Evolutionary conservation across 1,140 invertebrate genomes (phyloP).

Genomic region (Drosophila sp.): DNA sequence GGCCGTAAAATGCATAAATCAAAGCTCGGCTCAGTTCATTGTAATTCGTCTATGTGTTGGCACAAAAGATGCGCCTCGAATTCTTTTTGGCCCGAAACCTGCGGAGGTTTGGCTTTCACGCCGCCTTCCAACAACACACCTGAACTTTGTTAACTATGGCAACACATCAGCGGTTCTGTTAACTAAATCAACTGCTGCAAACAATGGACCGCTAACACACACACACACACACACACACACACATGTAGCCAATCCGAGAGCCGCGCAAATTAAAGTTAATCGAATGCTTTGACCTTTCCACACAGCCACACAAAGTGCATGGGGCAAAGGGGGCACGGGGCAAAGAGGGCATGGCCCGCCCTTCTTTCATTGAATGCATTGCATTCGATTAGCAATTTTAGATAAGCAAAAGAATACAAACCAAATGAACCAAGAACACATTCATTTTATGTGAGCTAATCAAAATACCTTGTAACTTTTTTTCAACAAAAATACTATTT

Average conservation of each 20-base stretch:
- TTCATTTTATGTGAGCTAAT: neutral
- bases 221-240: constrained; percentile 3
- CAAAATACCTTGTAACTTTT: constrained; percentile 17
- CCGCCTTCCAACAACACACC: constrained; percentile 60
- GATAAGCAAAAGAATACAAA: constrained; percentile 58
- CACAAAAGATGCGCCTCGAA: constrained; percentile 51
- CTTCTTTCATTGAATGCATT: constrained; percentile 60
- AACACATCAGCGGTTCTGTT: constrained; percentile 49
- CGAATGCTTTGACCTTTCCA: constrained; percentile 80
- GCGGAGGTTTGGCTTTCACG: constrained; percentile 75
- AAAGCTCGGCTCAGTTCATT: constrained; percentile 52
- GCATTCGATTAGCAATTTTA: constrained; percentile 78
- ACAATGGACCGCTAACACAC: constrained; percentile 54
- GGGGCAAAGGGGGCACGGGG: constrained; percentile 4
- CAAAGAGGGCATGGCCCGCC: constrained; percentile 51
- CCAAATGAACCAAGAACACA: constrained; percentile 8
- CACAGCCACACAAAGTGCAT: constrained; percentile 46
- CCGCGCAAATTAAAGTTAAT: constrained; percentile 79
- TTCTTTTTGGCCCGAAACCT: constrained; percentile 6
- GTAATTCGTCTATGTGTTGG: constrained; percentile 42
- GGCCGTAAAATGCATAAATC: constrained; percentile 66
- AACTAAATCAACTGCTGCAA: constrained; percentile 70
- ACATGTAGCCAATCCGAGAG: constrained; percentile 12
- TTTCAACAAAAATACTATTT: no score
- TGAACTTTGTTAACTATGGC: constrained; percentile 46